Percentiles rank a stretch among this genome's conserved stretches.
Evolutionary conservation across 1,140 invertebrate genomes (phyloP).

Genomic region (Patella vulgata): DNA sequence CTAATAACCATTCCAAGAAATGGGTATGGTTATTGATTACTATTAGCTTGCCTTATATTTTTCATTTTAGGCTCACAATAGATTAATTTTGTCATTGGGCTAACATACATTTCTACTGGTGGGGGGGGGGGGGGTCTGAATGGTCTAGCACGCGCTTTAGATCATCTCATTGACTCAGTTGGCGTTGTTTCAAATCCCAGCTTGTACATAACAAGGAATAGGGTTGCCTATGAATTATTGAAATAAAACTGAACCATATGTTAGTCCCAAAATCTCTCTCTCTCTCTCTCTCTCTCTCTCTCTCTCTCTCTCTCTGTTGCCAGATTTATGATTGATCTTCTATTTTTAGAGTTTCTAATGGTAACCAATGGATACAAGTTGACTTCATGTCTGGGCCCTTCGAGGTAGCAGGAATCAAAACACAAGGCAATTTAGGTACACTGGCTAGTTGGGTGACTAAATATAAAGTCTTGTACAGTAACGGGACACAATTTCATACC

Average conservation of each 20-base stretch:
- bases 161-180: too few relatives aligned
- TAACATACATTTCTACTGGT: too few relatives aligned
- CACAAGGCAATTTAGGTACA: constrained; percentile 68
- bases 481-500: constrained; percentile 38
- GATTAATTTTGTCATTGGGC: too few relatives aligned
- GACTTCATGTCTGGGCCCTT: constrained; percentile 77
- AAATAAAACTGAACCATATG: too few relatives aligned
- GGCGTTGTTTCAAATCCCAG: too few relatives aligned
- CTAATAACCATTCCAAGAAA: too few relatives aligned
- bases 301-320: neutral
- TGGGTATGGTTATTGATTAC: too few relatives aligned
- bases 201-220: too few relatives aligned
- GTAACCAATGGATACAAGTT: constrained; percentile 51
- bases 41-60: too few relatives aligned
- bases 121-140: neutral
- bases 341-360: constrained; percentile 21
- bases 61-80: too few relatives aligned
- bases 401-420: constrained; percentile 82
- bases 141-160: neutral
- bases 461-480: constrained; percentile 72
- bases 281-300: constrained; percentile 4
- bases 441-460: constrained; percentile 75
- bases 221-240: too few relatives aligned
- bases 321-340: neutral
- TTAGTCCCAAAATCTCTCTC: too few relatives aligned